Evolutionary conservation across 1,140 invertebrate genomes (phyloP).

Genomic region (Battus philenor): DNA sequence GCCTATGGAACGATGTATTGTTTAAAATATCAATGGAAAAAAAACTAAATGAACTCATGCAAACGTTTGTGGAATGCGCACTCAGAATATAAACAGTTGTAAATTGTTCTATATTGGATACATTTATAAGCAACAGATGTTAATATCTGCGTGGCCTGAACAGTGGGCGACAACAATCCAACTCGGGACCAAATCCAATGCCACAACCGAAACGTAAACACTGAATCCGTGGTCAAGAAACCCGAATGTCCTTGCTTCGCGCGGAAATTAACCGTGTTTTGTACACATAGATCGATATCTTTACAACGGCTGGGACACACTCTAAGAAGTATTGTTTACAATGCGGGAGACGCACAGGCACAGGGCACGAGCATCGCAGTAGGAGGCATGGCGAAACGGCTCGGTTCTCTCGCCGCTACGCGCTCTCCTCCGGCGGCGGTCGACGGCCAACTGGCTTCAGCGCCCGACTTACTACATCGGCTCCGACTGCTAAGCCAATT

Average conservation of each 20-base stretch:
- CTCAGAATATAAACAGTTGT: constrained; percentile 10
- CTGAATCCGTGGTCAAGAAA: constrained; percentile 52
- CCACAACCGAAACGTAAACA: constrained; percentile 65
- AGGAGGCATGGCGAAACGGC: constrained; percentile 57
- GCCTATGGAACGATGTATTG: too few relatives aligned
- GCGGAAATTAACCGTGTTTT: constrained; percentile 13
- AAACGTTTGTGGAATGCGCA: constrained; percentile 8
- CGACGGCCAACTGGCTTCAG: constrained; percentile 56
- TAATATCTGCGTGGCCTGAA: constrained; percentile 34
- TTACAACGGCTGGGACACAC: too few relatives aligned
- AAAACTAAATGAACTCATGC: not conserved
- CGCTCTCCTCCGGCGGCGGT: constrained; percentile 58
- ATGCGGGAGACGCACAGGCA: constrained; percentile 34
- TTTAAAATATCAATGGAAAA: too few relatives aligned
- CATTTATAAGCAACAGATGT: constrained; percentile 28
- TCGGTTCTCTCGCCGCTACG: constrained; percentile 42
- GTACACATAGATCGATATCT: too few relatives aligned
- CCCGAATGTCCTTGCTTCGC: constrained; percentile 18
- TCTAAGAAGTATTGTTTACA: constrained; percentile 8
- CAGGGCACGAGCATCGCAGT: constrained; percentile 70
- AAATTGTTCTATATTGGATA: constrained; percentile 16
- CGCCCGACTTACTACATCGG: constrained; percentile 33
- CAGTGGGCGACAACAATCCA: constrained; percentile 50
- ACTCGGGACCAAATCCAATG: constrained; percentile 56
- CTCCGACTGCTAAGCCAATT: constrained; percentile 61